Conservation (phyloP, 2,888 invertebrate species). For the Papilio elwesi region DNA sequence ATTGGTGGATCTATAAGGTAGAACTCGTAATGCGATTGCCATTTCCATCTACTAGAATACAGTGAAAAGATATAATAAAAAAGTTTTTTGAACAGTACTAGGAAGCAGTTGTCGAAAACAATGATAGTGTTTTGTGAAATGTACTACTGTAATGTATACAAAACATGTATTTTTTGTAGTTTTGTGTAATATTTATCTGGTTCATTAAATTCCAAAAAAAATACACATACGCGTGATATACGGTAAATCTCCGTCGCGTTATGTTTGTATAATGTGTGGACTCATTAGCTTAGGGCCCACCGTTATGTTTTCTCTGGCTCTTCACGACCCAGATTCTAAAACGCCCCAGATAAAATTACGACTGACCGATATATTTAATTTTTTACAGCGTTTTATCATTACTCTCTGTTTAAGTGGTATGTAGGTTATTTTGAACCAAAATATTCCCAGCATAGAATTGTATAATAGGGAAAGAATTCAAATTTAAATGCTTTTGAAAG, state of each 20-base stretch:
- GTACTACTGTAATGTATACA: neutral
- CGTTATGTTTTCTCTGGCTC: conserved; percentile 28
- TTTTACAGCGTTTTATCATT: conserved; percentile 5
- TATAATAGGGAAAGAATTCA: too few species aligned
- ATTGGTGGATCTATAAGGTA: too few species aligned
- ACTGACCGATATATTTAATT: conserved; percentile 18
- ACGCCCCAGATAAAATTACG: conserved; percentile 13
- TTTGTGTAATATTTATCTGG: neutral
- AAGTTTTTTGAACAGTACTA: too few species aligned
- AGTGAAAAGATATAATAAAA: too few species aligned
- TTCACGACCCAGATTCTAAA: conserved; percentile 23
- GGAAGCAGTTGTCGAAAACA: too few species aligned
- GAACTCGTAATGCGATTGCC: too few species aligned
- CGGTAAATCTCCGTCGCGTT: conserved; percentile 14
- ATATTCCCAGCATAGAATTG: too few species aligned
- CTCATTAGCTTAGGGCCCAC: conserved; percentile 22
- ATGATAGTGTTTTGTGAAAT: too few species aligned
- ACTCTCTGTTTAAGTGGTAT: neutral
- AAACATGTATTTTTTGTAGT: neutral
- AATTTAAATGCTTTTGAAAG: too few species aligned
- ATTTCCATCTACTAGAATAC: too few species aligned
- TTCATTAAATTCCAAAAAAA: conserved; percentile 17
- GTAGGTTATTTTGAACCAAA: too few species aligned
- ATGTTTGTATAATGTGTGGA: conserved; percentile 6
- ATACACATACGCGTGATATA: neutral